Evolutionary conservation across 2,888 invertebrate species (phyloP), one percentile per base, ranked within the genome.

Genomic region (Diloba caeruleocephala): DNA sequence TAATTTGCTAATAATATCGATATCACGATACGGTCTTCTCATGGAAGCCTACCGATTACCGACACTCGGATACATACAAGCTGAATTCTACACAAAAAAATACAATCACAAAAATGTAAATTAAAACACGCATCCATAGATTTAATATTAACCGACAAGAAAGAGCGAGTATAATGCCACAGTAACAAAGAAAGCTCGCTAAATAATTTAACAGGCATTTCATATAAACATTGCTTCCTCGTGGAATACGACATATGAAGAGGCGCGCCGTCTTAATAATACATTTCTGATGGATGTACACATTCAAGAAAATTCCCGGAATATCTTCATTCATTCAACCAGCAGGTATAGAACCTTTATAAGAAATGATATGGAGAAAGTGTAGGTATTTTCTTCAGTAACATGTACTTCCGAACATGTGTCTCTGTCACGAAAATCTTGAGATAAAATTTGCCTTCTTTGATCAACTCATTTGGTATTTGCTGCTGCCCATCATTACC

Each of bases 191-290:
- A 65, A 48, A 64, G 39, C 34, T 54, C 38, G 15, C 54, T 28
- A 57, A 67, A 71, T 71, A 74, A 71, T 74, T 71, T 60, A 64
- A 54, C 33, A 71, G 56, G 67, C 61, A 71, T 71, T 71, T 71
- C 71, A 73, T 73, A 73, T 71, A 53, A 56, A 42, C 66, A 74
- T 71, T 67, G 74, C 74, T 71, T 61, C 49, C 54, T 50, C 49
- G 50, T 57, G 45, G 45, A 70, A 63, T 46, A 68, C 41, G 73
- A 69, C 61, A 52, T 60, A 59, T 60, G 56, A 65, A 54, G 31
- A 41, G 54, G 29, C 26, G 39, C 41, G 28, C 19, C 31, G 21
- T 37, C 57, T 70, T 72, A 70, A 70, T 70, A 70, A 61, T 61
- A 72, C 61, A 69, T 70, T 50, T 55, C 57, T 61, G 73, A 72